phyloP scores from a whole-genome alignment of 1,140 invertebrate species.

The Apis laboriosa region DNA sequence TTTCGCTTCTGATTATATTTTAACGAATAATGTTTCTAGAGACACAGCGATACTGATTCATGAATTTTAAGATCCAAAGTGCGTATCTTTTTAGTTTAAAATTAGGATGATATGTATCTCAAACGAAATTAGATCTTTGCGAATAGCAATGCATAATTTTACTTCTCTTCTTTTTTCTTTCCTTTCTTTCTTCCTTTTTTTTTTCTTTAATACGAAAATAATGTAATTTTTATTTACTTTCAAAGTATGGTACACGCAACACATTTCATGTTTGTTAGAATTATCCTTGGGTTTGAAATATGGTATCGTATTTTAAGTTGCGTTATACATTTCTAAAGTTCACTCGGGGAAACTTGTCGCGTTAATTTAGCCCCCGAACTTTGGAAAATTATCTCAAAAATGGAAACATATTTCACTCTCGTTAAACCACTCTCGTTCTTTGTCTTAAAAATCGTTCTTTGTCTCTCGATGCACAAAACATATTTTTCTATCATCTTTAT shows the following conservation, averaged over 20 bases:
- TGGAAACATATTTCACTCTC: background rate
- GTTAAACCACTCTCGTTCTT: background rate
- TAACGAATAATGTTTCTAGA: background rate
- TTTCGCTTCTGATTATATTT: background rate
- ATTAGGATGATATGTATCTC: background rate
- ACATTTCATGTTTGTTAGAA: background rate
- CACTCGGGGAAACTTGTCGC: background rate
- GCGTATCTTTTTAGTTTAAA: background rate
- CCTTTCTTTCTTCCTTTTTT: too few relatives aligned
- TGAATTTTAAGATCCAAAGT: background rate
- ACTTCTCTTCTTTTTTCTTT: too few relatives aligned
- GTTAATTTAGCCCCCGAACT: conserved; percentile 9
- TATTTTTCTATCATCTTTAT: background rate
- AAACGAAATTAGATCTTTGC: background rate
- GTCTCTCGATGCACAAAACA: background rate
- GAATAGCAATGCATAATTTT: background rate
- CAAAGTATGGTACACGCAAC: background rate
- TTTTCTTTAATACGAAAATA: too few relatives aligned
- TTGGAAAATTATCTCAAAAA: background rate
- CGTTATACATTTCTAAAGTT: background rate
- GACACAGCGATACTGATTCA: background rate
- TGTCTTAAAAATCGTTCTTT: background rate
- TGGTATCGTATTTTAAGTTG: background rate
- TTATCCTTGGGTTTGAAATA: background rate
- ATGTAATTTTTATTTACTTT: background rate